Conservation (phyloP, 2,113 vertebrate species). For the Sporophila hypoxantha region DNA sequence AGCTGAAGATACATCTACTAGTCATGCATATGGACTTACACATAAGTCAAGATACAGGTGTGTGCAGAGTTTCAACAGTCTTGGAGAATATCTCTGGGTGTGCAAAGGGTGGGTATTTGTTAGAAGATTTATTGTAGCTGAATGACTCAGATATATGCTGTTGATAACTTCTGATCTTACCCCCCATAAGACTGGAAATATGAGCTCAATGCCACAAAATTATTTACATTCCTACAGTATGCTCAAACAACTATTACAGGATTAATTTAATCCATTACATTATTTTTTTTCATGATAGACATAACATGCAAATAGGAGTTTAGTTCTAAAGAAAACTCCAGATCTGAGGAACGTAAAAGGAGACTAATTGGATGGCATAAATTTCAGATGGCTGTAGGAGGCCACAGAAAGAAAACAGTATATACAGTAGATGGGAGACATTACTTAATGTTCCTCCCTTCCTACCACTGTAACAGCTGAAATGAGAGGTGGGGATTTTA, state of each 20-base stretch:
- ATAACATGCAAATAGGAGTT: not conserved
- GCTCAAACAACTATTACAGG: slow-evolving; percentile 19
- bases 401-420: not conserved
- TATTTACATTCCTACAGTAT: slow-evolving; percentile 18
- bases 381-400: not conserved
- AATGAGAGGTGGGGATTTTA: not conserved
- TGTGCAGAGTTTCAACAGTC: slow-evolving; percentile 21
- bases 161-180: slow-evolving; percentile 37
- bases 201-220: slow-evolving; percentile 2
- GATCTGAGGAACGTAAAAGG: not conserved
- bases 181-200: slow-evolving; percentile 17
- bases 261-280: slow-evolving; percentile 40
- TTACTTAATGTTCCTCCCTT: not conserved
- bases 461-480: not conserved
- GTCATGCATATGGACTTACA: not conserved
- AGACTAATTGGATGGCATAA: not conserved
- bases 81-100: not conserved
- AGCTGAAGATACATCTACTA: not conserved
- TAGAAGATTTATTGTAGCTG: slow-evolving; percentile 25
- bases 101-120: slow-evolving; percentile 7
- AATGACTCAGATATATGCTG: slow-evolving; percentile 19
- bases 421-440: not conserved
- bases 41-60: not conserved
- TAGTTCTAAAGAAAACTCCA: slow-evolving; percentile 2
- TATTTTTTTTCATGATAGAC: not conserved